A percentile compares a stretch with the other conserved stretches of the same genome.
Conservation (phyloP, 2,888 invertebrate genomes). For the Cactoblastis cactorum region DNA sequence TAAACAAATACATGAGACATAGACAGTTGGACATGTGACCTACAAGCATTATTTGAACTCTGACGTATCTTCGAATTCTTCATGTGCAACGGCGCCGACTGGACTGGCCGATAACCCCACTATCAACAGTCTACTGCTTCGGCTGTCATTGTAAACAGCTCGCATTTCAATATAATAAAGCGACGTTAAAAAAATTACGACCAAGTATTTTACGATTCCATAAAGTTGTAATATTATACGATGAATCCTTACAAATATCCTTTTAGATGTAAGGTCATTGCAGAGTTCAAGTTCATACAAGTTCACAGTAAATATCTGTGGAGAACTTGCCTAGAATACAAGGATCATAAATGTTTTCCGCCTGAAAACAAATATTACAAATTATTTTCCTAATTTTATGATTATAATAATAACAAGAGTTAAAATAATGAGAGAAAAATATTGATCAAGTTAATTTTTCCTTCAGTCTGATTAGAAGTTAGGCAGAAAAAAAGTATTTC, state of each 20-base stretch:
- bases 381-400: too few species aligned
- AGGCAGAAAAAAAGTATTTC: too few species aligned
- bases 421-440: too few species aligned
- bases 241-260: not conserved
- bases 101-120: slow-evolving; percentile 7
- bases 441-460: too few species aligned
- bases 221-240: too few species aligned
- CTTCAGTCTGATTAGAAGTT: too few species aligned
- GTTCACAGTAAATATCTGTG: not conserved
- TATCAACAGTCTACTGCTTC: slow-evolving; percentile 1
- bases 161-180: not conserved
- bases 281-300: not conserved
- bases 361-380: too few species aligned
- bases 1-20: not conserved
- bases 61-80: not conserved
- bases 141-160: not conserved
- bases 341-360: too few species aligned
- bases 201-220: too few species aligned
- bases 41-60: not conserved
- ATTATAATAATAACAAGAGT: too few species aligned
- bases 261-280: not conserved
- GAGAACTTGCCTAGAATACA: not conserved
- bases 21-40: slow-evolving; percentile 4
- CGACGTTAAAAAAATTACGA: not conserved
- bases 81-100: slow-evolving; percentile 4